These are phyloP conservation scores for Pogonophryne albipinna DNA, from an alignment of 2,797 vertebrate species.

Conservation along the genomic window DNA sequence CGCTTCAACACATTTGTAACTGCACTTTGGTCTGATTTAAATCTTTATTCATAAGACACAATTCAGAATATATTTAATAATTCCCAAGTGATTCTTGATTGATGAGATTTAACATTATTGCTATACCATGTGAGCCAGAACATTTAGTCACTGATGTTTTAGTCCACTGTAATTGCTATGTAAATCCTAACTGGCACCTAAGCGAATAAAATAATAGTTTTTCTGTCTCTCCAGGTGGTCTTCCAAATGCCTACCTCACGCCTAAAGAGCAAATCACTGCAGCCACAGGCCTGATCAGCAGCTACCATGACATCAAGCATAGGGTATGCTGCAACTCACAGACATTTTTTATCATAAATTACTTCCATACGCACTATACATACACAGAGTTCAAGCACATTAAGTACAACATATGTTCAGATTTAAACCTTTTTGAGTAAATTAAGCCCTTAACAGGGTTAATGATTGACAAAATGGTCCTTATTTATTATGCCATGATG, in stretches of 20 bases:
- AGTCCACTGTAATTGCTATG: not conserved
- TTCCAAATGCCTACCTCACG: conserved; percentile 99
- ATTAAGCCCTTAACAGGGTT: not conserved
- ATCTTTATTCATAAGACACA: not conserved
- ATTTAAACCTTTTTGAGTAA: conserved; percentile 1
- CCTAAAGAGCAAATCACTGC: conserved; percentile 93
- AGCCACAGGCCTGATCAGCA: conserved; percentile 94
- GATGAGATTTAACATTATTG: not conserved
- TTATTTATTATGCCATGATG: not conserved
- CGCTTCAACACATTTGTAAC: no score
- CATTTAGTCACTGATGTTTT: not conserved
- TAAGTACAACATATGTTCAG: not conserved
- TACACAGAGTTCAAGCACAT: not conserved
- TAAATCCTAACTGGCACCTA: not conserved
- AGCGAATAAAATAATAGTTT: conserved; percentile 1
- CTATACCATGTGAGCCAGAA: not conserved
- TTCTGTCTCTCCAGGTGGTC: conserved; percentile 79
- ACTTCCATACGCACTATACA: not conserved
- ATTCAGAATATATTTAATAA: not conserved
- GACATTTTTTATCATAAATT: not conserved
- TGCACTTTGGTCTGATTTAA: not conserved
- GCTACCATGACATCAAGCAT: conserved; percentile 98
- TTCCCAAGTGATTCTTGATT: not conserved
- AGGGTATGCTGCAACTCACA: conserved; percentile 84
- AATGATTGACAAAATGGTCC: not conserved